These are phyloP conservation scores for Rousettus madagascariensis DNA, from an alignment of 2,797 vertebrate genomes.

Conservation along the genomic window DNA sequence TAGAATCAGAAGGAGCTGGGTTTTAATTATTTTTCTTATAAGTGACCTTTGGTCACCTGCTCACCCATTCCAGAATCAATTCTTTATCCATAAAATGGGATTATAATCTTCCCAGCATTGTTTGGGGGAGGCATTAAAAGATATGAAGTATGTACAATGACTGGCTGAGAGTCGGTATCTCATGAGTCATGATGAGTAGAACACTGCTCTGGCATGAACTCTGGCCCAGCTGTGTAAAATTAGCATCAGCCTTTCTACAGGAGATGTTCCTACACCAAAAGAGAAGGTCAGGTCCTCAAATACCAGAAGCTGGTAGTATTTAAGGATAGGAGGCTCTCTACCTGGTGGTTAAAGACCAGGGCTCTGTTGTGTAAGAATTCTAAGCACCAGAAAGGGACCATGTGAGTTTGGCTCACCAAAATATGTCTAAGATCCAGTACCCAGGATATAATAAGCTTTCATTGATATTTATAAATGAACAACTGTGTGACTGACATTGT, in stretches of 20 bases:
- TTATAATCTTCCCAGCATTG: not conserved
- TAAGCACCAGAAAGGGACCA: not conserved
- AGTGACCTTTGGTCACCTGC: not conserved
- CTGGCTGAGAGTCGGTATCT: not conserved
- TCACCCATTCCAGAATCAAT: not conserved
- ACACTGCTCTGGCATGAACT: not conserved
- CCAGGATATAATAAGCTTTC: not conserved
- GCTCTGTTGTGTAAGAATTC: not conserved
- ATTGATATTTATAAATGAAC: not conserved
- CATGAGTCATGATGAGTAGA: not conserved
- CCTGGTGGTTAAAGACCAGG: not conserved
- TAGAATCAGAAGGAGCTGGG: not conserved
- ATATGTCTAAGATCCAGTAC: not conserved
- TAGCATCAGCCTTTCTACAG: not conserved
- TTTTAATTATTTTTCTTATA: not conserved
- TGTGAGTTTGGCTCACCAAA: not conserved
- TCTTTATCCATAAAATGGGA: not conserved
- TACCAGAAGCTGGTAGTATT: not conserved
- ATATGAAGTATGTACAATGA: no score
- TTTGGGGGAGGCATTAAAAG: not conserved
- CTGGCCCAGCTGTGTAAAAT: not conserved
- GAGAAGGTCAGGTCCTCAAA: not conserved
- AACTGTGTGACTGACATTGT: fast-evolving
- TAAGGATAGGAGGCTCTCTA: not conserved
- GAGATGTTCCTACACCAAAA: not conserved